Conservation (phyloP, 2,888 invertebrate genomes). For the Athalia circularis region DNA sequence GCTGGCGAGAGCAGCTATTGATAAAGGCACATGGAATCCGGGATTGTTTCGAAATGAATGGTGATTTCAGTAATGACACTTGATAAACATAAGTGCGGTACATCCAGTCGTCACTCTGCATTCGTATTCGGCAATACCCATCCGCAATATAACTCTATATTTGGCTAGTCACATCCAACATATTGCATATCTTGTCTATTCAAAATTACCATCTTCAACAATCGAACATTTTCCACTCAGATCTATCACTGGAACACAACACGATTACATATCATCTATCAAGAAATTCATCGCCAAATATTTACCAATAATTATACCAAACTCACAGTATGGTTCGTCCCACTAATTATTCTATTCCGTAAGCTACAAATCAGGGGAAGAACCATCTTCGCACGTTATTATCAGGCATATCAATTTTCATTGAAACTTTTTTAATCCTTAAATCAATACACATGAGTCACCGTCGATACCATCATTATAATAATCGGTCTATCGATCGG, state of each 20-base stretch:
- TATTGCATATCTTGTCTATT: constrained; percentile 69
- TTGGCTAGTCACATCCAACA: constrained; percentile 73
- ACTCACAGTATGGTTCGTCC: constrained; percentile 27
- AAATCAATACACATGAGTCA: too few species aligned
- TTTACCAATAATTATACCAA: constrained; percentile 23
- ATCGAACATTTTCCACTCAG: constrained; percentile 19
- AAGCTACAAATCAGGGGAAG: too few species aligned
- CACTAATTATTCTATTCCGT: not conserved
- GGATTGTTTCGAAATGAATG: constrained; percentile 69
- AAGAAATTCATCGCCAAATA: not conserved
- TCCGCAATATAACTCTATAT: constrained; percentile 72
- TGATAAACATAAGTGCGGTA: constrained; percentile 63
- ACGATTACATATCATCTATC: not conserved
- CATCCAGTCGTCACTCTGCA: constrained; percentile 64
- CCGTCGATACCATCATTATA: too few species aligned
- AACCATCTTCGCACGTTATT: too few species aligned
- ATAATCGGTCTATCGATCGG: not conserved
- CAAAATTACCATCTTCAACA: constrained; percentile 52
- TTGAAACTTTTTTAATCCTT: not conserved
- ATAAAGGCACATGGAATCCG: constrained; percentile 77
- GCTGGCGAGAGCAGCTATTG: constrained; percentile 64
- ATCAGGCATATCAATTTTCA: not conserved
- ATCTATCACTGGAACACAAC: constrained; percentile 31
- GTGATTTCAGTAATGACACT: constrained; percentile 66
- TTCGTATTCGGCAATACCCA: constrained; percentile 59